These are phyloP conservation scores for Oreocharis arfaki DNA, from an alignment of 2,113 vertebrate species.

Conservation along the genomic window DNA sequence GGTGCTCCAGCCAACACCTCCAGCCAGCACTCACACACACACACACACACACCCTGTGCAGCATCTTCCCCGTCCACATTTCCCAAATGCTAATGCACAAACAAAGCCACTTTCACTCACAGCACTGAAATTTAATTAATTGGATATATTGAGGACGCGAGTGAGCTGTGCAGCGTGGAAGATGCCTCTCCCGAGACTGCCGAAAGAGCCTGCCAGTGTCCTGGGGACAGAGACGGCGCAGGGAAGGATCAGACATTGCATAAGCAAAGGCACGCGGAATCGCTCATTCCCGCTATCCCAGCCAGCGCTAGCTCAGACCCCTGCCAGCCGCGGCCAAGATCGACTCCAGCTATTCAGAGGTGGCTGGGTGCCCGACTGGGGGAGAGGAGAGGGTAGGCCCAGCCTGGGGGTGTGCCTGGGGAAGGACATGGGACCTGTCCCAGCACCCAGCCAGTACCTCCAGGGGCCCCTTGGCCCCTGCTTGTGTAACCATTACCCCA, in stretches of 20 bases:
- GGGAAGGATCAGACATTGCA: constrained; percentile 26
- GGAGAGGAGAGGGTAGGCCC: not conserved
- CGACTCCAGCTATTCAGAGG: not conserved
- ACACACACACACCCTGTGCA: fast-evolving
- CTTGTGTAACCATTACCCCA: not conserved
- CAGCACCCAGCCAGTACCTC: not conserved
- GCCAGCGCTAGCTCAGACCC: not conserved
- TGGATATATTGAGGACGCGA: not conserved
- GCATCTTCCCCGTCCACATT: not conserved
- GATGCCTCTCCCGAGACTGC: not conserved
- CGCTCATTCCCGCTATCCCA: fast-evolving
- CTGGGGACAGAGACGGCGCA: not conserved
- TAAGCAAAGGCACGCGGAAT: not conserved
- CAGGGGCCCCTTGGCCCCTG: not conserved
- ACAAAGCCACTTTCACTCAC: not conserved
- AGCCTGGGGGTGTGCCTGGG: not conserved
- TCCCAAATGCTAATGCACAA: not conserved
- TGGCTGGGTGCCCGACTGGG: fast-evolving
- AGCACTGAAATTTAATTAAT: not conserved
- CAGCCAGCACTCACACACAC: not conserved
- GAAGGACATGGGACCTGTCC: not conserved
- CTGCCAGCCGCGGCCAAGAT: not conserved
- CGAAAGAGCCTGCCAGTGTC: not conserved
- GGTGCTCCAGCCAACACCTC: not conserved
- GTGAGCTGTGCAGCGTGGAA: fast-evolving